These are phyloP conservation scores for Physocephala rufipes DNA, from an alignment of 2,888 invertebrate species.

Conservation along the genomic window DNA sequence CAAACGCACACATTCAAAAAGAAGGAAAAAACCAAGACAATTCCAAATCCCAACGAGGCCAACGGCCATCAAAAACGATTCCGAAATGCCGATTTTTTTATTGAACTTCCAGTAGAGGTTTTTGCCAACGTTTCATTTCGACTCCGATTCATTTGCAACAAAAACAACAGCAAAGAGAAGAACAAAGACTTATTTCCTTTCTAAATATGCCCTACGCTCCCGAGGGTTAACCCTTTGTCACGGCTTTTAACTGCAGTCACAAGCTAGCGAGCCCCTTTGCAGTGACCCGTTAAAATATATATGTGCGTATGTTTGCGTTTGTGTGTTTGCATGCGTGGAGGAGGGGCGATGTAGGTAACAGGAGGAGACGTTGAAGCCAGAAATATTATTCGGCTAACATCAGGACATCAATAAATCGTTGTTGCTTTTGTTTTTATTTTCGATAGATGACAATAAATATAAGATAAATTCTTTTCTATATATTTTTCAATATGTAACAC, in stretches of 20 bases:
- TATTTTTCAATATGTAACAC: neutral
- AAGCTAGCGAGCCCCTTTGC: neutral
- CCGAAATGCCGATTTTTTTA: slow-evolving; percentile 24
- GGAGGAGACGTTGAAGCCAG: slow-evolving; percentile 22
- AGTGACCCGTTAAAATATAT: slow-evolving; percentile 12
- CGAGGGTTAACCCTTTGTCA: neutral
- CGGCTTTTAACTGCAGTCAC: neutral
- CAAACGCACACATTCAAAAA: neutral
- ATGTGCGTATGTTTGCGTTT: no score
- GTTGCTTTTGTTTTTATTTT: neutral
- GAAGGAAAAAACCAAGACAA: neutral
- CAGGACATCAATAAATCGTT: slow-evolving; percentile 25
- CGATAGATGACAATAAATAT: neutral
- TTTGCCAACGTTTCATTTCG: neutral
- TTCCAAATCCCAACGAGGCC: slow-evolving; percentile 26
- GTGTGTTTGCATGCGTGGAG: no score
- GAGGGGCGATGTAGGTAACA: neutral
- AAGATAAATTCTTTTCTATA: neutral
- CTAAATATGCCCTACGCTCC: neutral
- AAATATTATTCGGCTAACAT: slow-evolving; percentile 15
- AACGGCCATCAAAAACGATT: slow-evolving; percentile 51
- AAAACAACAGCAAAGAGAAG: neutral
- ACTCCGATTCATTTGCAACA: neutral
- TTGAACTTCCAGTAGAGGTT: slow-evolving; percentile 26
- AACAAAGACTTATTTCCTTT: neutral